These are phyloP conservation scores for Ovis aries DNA, from an alignment of 2,113 vertebrate species.

Conservation along the genomic window DNA sequence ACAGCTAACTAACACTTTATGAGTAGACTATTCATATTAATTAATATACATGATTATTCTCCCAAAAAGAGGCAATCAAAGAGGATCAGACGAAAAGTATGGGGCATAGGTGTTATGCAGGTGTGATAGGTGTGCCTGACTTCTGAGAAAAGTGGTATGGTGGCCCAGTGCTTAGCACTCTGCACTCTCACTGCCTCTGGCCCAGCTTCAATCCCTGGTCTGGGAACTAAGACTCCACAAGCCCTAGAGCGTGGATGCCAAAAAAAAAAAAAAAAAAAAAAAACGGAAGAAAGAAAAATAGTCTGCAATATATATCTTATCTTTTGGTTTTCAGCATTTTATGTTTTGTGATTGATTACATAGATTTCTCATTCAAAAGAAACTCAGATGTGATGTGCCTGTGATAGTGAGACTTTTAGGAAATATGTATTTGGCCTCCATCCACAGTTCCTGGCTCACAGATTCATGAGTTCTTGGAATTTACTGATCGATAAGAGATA, in stretches of 20 bases:
- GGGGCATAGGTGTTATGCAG: neutral
- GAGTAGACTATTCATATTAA: neutral
- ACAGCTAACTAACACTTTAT: neutral
- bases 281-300: neutral
- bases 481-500: neutral
- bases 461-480: neutral
- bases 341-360: neutral
- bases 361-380: neutral
- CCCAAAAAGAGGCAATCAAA: accelerated
- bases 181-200: neutral
- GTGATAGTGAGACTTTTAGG: neutral
- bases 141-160: neutral
- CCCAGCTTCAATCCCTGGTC: neutral
- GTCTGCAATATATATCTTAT: neutral
- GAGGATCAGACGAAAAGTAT: neutral
- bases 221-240: accelerated
- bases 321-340: neutral
- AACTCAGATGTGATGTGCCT: neutral
- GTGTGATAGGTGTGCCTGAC: neutral
- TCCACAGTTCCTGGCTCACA: neutral
- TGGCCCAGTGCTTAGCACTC: neutral
- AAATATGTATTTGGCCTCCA: neutral
- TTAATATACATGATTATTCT: neutral
- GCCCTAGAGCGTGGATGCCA: neutral
- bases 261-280: neutral